These are phyloP conservation scores for Lota lota DNA, from an alignment of 2,113 vertebrate species.

Conservation along the genomic window DNA sequence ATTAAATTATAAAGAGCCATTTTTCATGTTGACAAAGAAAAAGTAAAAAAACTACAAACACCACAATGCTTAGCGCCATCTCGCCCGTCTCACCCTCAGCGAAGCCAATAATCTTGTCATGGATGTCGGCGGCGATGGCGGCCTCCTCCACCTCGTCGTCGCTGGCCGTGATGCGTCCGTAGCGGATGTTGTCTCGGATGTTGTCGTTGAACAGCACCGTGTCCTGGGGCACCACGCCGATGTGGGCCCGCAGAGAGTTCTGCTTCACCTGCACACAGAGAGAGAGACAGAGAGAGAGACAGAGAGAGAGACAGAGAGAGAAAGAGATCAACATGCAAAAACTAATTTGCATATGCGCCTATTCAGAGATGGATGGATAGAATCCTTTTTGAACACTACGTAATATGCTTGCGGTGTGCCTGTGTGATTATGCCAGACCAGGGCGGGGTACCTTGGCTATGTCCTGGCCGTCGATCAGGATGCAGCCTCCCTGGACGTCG, in stretches of 20 bases:
- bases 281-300: too few relatives aligned
- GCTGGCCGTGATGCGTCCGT: constrained; percentile 81
- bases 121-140: constrained; percentile 87
- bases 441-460: constrained; percentile 83
- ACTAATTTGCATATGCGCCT: too few relatives aligned
- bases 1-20: too few relatives aligned
- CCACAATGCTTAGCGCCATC: too few relatives aligned
- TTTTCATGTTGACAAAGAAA: too few relatives aligned
- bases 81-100: constrained; percentile 78
- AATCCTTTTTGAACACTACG: too few relatives aligned
- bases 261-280: constrained; percentile 81
- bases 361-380: too few relatives aligned
- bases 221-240: constrained; percentile 96
- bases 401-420: background rate
- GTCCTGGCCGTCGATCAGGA: constrained; percentile 90
- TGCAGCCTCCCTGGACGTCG: constrained; percentile 82
- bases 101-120: constrained; percentile 84
- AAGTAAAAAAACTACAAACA: background rate
- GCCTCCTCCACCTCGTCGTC: constrained; percentile 89
- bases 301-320: too few relatives aligned
- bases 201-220: constrained; percentile 95
- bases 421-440: background rate
- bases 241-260: constrained; percentile 82
- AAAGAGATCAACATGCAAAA: too few relatives aligned
- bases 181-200: constrained; percentile 91